Percentiles rank a stretch among this genome's conserved stretches.
phyloP scores from a whole-genome alignment of 2,888 invertebrate genomes.

The Agriopis marginaria region DNA sequence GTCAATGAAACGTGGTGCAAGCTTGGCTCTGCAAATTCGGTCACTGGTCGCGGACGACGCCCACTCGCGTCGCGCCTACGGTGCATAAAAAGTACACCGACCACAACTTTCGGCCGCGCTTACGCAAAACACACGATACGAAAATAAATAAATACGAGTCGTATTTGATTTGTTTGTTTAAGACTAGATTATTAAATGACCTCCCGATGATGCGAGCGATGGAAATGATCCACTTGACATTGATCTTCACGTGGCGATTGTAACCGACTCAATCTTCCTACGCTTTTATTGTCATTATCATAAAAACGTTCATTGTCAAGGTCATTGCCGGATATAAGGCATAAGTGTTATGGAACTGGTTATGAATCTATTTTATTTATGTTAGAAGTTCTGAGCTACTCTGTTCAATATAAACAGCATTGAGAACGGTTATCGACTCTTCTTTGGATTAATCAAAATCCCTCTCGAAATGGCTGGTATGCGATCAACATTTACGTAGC shows the following conservation, averaged over 20 bases:
- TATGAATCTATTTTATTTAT: background rate
- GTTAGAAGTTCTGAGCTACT: too few species aligned
- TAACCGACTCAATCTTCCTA: conserved; percentile 25
- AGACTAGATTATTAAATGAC: conserved; percentile 19
- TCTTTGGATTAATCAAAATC: background rate
- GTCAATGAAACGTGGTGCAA: conserved; percentile 62
- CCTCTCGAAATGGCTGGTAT: background rate
- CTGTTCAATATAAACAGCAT: background rate
- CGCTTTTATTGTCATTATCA: conserved; percentile 30
- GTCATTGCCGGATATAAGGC: conserved; percentile 22
- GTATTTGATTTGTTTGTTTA: conserved; percentile 41
- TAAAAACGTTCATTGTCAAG: conserved; percentile 52
- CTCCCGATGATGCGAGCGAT: conserved; percentile 20
- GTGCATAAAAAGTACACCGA: conserved; percentile 29
- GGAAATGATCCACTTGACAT: conserved; percentile 31
- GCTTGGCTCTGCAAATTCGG: conserved; percentile 46
- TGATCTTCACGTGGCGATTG: conserved; percentile 26
- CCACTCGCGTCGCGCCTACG: conserved; percentile 28
- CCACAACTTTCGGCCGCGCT: conserved; percentile 35
- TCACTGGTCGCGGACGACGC: conserved; percentile 47
- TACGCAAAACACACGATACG: conserved; percentile 45
- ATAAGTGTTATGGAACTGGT: background rate
- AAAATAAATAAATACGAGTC: conserved; percentile 51
- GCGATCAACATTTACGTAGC: conserved; percentile 1
- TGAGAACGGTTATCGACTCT: background rate